These are phyloP conservation scores for Yponomeuta malinellus DNA, from an alignment of 2,888 invertebrate genomes.

Conservation along the genomic window DNA sequence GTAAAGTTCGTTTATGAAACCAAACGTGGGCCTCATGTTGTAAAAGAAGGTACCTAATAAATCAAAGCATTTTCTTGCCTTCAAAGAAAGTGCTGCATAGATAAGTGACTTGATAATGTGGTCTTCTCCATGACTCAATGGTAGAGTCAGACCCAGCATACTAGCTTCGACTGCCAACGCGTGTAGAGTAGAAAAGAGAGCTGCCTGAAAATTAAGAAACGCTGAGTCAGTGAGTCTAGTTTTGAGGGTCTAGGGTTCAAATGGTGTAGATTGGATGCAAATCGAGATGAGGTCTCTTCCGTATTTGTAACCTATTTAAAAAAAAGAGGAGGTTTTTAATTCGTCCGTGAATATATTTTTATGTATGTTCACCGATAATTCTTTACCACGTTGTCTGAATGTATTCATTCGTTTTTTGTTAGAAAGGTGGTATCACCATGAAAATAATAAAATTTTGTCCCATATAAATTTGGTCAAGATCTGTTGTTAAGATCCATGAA, in stretches of 20 bases:
- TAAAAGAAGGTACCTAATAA: background rate
- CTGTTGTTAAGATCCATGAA: too few species aligned
- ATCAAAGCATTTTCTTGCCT: conserved; percentile 32
- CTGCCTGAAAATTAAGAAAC: conserved; percentile 35
- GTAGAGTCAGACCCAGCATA: conserved; percentile 49
- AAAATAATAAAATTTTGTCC: too few species aligned
- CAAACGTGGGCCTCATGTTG: background rate
- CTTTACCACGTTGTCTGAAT: too few species aligned
- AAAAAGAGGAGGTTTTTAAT: too few species aligned
- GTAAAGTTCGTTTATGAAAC: too few species aligned
- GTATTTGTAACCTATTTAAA: too few species aligned
- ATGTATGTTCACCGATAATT: too few species aligned
- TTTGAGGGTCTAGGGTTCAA: background rate
- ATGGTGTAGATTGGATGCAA: background rate
- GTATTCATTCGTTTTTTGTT: too few species aligned
- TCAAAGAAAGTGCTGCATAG: conserved; percentile 44
- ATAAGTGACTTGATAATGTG: conserved; percentile 41
- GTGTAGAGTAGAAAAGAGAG: conserved; percentile 48
- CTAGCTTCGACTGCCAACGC: conserved; percentile 60
- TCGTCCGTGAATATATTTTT: too few species aligned
- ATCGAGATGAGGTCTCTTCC: too few species aligned
- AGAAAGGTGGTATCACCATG: too few species aligned
- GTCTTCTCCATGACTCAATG: conserved; percentile 47
- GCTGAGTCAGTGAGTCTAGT: background rate
- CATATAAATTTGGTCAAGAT: too few species aligned